These are phyloP conservation scores for Camelus dromedarius DNA, from an alignment of 2,113 vertebrate genomes.

Conservation along the genomic window DNA sequence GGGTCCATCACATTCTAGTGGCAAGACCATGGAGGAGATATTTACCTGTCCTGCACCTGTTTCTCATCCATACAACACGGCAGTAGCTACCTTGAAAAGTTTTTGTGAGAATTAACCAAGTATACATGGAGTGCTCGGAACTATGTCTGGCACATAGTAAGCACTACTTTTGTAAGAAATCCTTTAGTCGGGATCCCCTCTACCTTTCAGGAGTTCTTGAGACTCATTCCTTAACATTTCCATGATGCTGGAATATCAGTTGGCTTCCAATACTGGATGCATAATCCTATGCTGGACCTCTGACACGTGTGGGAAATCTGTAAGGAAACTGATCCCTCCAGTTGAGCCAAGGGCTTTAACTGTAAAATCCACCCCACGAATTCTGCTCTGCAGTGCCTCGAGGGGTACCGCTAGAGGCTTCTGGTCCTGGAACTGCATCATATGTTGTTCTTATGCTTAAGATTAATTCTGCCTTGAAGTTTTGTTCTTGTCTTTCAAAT, in stretches of 20 bases:
- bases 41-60: no score
- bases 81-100: neutral
- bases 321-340: neutral
- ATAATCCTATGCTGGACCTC: neutral
- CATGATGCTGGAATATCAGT: no score
- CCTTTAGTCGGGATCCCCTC: neutral
- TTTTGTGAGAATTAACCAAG: neutral
- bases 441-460: neutral
- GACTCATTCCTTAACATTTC: neutral
- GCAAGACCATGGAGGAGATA: neutral
- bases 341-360: neutral
- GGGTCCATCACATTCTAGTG: neutral
- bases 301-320: neutral
- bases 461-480: neutral
- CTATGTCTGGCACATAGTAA: neutral
- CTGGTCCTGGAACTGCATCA: neutral
- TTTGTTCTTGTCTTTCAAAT: neutral
- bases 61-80: neutral
- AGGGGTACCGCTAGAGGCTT: neutral
- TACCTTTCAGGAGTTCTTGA: neutral
- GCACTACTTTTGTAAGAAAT: neutral
- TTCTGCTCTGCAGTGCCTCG: neutral
- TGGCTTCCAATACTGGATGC: neutral
- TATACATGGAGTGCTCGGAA: neutral
- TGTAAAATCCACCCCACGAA: neutral